Evolutionary conservation across 1,140 invertebrate species (phyloP), one percentile per base, ranked within the genome.

Genomic region (Lineus longissimus): DNA sequence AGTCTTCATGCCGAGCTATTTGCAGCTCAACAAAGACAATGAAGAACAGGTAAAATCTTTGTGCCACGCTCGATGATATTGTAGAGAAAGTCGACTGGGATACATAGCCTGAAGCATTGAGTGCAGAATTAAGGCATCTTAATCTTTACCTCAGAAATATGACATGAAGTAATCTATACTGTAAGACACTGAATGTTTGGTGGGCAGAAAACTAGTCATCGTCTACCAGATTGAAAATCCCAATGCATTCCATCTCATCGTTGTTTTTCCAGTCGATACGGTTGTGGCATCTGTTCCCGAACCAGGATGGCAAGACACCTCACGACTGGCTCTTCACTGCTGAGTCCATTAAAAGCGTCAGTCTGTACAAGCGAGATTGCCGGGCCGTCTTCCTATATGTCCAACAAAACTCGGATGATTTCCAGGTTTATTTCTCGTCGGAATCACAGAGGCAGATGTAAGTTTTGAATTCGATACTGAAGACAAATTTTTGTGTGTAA

Each of bases 381-480:
- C 84, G 95, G 15, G 97, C 95, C 62, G 85, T 98, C 1, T 98
- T 98, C 81, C 85, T 99, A 0, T 99, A 99, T 80, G 96, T 99
- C 25, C 92, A 96, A 79, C 91, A 97, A 77, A 98, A 98, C 61
- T 76, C 79, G 75, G 97, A 94, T 7, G 96, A 93, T 0, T 99
- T 99, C 83, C 96, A 99, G 87, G 95, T 99, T 83, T 98, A 92
- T 78, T 91, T 99, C 67, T 94, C 97, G 13, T 97, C 94, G 0
- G 86, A 89, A 55, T 70, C 87, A 51, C 93, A 91, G 79, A 86
- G 95, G 64, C 87, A 93, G 77, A 86, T 88, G 71, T 92, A 60
- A 70, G 69, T 67, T 17, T 30, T 33, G 13, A 13, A 17, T 33
- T 58, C 23, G 41, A 0, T 13, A n/a, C n/a, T n/a, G n/a, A n/a